Conservation (phyloP, 2,113 vertebrate genomes). For the Lota lota region DNA sequence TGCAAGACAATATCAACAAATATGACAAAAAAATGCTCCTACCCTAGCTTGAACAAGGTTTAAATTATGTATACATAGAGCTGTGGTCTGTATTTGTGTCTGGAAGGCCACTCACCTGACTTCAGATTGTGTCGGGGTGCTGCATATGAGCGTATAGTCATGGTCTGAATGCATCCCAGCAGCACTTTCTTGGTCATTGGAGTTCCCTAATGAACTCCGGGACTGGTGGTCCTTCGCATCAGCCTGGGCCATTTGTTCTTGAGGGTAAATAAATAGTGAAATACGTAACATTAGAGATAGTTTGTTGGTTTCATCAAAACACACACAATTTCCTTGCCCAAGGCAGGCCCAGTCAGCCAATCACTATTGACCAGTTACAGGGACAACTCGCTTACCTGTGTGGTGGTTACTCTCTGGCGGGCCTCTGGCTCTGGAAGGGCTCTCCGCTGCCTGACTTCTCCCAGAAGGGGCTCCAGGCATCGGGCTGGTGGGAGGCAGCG, state of each 20-base stretch:
- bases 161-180: constrained; percentile 63
- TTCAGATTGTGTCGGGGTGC: constrained; percentile 76
- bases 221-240: constrained; percentile 55
- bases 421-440: constrained; percentile 23
- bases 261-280: not conserved
- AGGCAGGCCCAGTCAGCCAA: not conserved
- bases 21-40: too few relatives aligned
- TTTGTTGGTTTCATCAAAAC: too few relatives aligned
- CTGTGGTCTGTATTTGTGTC: not conserved
- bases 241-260: constrained; percentile 31
- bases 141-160: constrained; percentile 74
- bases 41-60: too few relatives aligned
- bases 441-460: constrained; percentile 42
- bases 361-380: too few relatives aligned
- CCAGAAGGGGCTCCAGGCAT: constrained; percentile 39
- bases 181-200: constrained; percentile 49
- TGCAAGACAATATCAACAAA: too few relatives aligned
- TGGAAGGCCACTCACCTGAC: constrained; percentile 65
- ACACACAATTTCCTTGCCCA: not conserved
- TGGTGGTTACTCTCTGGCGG: constrained; percentile 31
- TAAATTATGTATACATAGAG: too few relatives aligned
- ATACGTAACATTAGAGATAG: not conserved
- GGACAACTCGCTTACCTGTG: constrained; percentile 43
- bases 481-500: constrained; percentile 52
- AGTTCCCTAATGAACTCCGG: constrained; percentile 60